Evolutionary conservation across 2,888 invertebrate species (phyloP).

Genomic region (Mimumesa dahlbomi): DNA sequence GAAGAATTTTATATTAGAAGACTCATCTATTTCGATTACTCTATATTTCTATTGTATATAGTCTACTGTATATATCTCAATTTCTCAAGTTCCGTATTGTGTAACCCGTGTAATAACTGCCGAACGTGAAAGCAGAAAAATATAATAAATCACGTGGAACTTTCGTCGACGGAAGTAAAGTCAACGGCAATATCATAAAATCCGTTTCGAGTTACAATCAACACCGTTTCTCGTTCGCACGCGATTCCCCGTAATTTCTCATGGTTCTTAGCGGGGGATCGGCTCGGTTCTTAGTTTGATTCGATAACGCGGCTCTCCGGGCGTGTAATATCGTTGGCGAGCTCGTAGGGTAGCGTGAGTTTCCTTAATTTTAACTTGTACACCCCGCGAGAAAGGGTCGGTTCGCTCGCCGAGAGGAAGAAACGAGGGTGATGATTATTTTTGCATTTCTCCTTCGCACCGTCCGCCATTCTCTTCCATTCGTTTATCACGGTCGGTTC

Average conservation of each 20-base stretch:
- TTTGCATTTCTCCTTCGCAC: constrained; percentile 50
- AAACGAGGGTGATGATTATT: constrained; percentile 56
- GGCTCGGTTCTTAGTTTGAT: constrained; percentile 53
- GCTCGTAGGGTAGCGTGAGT: constrained; percentile 69
- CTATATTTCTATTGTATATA: too few relatives aligned
- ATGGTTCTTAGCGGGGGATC: constrained; percentile 1
- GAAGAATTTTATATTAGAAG: too few relatives aligned
- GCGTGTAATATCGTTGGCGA: constrained; percentile 58
- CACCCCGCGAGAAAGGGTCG: not conserved
- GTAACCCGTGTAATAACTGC: too few relatives aligned
- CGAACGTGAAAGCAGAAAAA: not conserved
- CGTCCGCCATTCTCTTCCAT: constrained; percentile 18
- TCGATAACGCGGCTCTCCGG: constrained; percentile 61
- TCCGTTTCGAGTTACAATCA: constrained; percentile 54
- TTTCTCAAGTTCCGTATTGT: too few relatives aligned
- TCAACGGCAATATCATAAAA: constrained; percentile 10
- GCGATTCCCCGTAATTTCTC: constrained; percentile 50
- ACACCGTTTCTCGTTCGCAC: constrained; percentile 43
- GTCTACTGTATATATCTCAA: too few relatives aligned
- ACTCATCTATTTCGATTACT: too few relatives aligned
- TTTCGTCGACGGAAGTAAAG: constrained; percentile 21
- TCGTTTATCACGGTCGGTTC: not conserved
- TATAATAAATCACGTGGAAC: constrained; percentile 25
- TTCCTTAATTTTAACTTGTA: constrained; percentile 65
- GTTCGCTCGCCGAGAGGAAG: constrained; percentile 22